phyloP scores from a whole-genome alignment of 2,113 vertebrate genomes.

The Synodontis membranacea region DNA sequence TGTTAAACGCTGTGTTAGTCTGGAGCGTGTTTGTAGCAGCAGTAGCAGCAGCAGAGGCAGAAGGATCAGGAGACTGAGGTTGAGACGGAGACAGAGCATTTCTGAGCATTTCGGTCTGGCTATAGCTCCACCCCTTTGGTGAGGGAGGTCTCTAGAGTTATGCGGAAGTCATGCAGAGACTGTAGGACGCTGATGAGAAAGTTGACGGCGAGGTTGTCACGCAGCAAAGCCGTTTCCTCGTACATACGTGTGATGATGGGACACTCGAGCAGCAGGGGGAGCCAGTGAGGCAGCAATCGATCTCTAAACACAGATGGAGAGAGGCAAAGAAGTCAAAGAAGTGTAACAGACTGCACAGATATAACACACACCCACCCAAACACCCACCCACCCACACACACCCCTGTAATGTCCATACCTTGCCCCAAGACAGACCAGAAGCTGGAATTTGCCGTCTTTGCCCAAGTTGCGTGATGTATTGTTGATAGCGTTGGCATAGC shows the following conservation, averaged over 20 bases:
- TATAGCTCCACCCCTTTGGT: slow-evolving; percentile 94
- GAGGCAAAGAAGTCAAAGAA: neutral
- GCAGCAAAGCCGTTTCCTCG: slow-evolving; percentile 87
- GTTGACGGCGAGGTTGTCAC: slow-evolving; percentile 83
- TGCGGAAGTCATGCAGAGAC: slow-evolving; percentile 87
- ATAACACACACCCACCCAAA: no score
- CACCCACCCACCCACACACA: no score
- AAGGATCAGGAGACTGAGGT: neutral
- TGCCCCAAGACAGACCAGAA: slow-evolving; percentile 92
- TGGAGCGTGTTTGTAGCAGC: neutral
- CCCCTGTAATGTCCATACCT: slow-evolving; percentile 70
- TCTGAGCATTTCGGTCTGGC: slow-evolving; percentile 46
- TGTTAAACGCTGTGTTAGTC: slow-evolving; percentile 5
- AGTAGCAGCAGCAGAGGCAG: slow-evolving; percentile 5
- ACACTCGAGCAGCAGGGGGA: slow-evolving; percentile 86
- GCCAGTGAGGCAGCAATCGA: slow-evolving; percentile 88
- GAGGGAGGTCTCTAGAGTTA: slow-evolving; percentile 88
- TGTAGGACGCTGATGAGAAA: slow-evolving; percentile 87
- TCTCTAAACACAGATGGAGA: slow-evolving; percentile 74
- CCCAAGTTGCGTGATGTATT: slow-evolving; percentile 88
- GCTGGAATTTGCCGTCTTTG: slow-evolving; percentile 97
- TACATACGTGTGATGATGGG: slow-evolving; percentile 84
- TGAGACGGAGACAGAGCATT: no score
- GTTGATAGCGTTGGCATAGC: slow-evolving; percentile 88
- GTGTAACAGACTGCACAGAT: neutral